Conservation (phyloP, 2,113 vertebrate species). For the Quiscalus mexicanus region DNA sequence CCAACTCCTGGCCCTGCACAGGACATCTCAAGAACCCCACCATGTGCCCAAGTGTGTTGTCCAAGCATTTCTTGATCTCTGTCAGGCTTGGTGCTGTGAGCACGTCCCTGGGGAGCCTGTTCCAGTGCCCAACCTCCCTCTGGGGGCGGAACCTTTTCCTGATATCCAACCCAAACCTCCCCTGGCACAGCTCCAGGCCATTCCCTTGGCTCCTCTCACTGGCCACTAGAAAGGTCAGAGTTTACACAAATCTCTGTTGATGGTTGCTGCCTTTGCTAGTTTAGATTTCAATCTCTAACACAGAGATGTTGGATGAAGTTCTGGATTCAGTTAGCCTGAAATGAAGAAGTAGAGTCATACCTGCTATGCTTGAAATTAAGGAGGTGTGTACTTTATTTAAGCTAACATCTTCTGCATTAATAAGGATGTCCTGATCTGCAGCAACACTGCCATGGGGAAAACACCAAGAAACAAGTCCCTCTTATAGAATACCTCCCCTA, state of each 20-base stretch:
- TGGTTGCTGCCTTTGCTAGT: neutral
- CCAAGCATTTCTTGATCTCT: neutral
- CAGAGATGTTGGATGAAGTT: neutral
- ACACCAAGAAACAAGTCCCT: neutral
- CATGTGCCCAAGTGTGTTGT: neutral
- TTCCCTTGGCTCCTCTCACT: neutral
- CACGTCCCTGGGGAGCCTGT: neutral
- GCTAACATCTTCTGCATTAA: neutral
- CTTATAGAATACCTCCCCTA: neutral
- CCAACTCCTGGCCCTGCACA: neutral
- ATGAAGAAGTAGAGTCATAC: neutral
- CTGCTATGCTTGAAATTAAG: neutral
- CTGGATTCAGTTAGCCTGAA: neutral
- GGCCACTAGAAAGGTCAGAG: fast-evolving
- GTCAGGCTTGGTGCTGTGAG: neutral
- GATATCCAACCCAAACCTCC: neutral
- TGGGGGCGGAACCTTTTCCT: neutral
- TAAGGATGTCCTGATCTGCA: neutral
- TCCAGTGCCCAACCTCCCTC: neutral
- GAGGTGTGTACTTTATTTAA: neutral
- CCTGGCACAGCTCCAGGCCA: neutral
- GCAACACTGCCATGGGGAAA: neutral
- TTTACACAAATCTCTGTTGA: neutral
- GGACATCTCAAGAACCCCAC: neutral
- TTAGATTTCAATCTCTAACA: neutral